phyloP scores from a whole-genome alignment of 2,888 invertebrate genomes.

The Nephrotoma flavescens region DNA sequence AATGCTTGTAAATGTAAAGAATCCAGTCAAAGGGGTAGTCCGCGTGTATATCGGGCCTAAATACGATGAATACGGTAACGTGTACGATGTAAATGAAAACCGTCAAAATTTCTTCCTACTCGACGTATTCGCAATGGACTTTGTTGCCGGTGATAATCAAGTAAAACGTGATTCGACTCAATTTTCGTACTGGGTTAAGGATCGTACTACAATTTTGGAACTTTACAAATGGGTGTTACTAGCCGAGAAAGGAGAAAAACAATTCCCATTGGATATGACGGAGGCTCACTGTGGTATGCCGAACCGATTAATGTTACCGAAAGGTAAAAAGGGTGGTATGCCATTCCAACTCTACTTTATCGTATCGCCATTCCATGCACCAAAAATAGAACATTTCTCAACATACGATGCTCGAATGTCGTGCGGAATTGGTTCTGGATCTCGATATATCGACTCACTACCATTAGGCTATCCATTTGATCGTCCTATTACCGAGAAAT shows the following conservation, averaged over 20 bases:
- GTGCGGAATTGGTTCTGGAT: constrained; percentile 38
- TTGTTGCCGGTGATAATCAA: constrained; percentile 47
- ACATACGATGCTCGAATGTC: constrained; percentile 36
- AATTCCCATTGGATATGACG: constrained; percentile 37
- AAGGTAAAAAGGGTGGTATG: constrained; percentile 50
- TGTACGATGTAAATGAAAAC: constrained; percentile 41
- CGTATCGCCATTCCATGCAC: constrained; percentile 39
- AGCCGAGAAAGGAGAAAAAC: constrained; percentile 37
- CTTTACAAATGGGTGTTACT: constrained; percentile 45
- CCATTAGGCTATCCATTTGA: constrained; percentile 64
- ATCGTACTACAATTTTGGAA: constrained; percentile 47
- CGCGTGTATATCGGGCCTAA: constrained; percentile 57
- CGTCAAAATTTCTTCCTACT: constrained; percentile 49
- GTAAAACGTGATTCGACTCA: constrained; percentile 53
- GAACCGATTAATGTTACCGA: constrained; percentile 53
- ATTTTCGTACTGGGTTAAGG: constrained; percentile 44
- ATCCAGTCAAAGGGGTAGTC: constrained; percentile 42
- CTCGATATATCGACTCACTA: constrained; percentile 41
- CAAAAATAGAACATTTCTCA: constrained; percentile 32
- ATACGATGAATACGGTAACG: constrained; percentile 40
- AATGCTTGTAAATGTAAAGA: constrained; percentile 40
- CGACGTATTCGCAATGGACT: constrained; percentile 43
- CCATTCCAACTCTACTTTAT: constrained; percentile 48
- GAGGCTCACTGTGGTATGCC: constrained; percentile 54
- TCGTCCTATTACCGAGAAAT: constrained; percentile 41